phyloP scores from a whole-genome alignment of 2,113 vertebrate species.

The Centropus unirufus region DNA sequence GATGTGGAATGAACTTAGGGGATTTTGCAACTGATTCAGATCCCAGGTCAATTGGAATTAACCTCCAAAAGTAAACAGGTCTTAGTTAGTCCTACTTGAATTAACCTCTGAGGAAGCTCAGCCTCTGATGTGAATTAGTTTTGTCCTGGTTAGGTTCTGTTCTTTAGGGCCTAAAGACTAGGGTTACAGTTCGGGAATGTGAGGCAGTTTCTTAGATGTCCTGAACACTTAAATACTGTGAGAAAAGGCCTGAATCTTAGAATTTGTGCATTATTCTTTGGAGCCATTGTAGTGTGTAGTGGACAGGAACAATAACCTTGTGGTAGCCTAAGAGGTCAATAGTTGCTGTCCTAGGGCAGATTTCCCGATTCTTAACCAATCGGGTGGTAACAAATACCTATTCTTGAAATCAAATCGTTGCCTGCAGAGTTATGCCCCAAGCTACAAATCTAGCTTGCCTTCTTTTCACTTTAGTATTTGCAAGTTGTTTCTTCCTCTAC shows the following conservation, averaged over 20 bases:
- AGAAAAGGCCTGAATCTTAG: neutral
- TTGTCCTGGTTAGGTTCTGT: neutral
- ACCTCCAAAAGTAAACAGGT: constrained; percentile 20
- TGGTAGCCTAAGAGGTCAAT: neutral
- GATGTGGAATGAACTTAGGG: neutral
- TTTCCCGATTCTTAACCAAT: neutral
- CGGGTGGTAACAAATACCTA: neutral
- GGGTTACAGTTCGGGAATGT: neutral
- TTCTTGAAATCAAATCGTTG: neutral
- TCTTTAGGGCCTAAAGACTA: neutral
- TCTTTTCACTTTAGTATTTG: neutral
- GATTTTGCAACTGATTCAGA: neutral
- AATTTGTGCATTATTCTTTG: neutral
- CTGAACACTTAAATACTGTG: neutral
- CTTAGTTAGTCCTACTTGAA: neutral
- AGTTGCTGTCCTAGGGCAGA: neutral
- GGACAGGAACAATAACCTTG: neutral
- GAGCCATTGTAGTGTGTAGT: neutral
- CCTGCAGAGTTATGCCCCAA: neutral
- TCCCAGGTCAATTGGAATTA: constrained; percentile 22
- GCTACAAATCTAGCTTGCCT: neutral
- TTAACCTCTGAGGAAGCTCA: neutral
- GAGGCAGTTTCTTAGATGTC: neutral
- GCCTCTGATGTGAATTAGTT: neutral
- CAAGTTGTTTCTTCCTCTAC: neutral